phyloP scores from a whole-genome alignment of 2,888 invertebrate species.

The Panopea generosa region DNA sequence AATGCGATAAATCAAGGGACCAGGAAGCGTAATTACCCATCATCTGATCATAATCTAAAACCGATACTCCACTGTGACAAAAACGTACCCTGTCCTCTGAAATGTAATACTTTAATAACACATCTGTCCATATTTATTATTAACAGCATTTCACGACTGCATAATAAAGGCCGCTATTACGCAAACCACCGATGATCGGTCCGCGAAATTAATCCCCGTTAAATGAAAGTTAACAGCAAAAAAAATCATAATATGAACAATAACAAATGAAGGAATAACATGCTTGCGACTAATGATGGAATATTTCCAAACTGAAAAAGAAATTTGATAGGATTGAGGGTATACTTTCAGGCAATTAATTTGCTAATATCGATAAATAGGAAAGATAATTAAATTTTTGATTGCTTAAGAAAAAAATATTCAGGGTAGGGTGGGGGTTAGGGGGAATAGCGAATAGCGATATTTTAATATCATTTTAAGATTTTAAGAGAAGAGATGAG shows the following conservation, averaged over 20 bases:
- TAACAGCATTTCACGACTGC: slow-evolving; percentile 27
- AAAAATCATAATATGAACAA: slow-evolving; percentile 13
- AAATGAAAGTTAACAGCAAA: slow-evolving; percentile 27
- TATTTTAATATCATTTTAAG: too few species aligned
- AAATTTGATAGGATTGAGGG: too few species aligned
- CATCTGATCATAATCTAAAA: slow-evolving; percentile 22
- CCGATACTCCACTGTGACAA: slow-evolving; percentile 12
- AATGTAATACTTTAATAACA: slow-evolving; percentile 53
- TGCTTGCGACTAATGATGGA: background rate
- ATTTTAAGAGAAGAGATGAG: too few species aligned
- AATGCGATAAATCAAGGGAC: background rate
- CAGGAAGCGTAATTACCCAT: slow-evolving; percentile 42
- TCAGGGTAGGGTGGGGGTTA: too few species aligned
- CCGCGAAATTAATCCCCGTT: slow-evolving; percentile 32
- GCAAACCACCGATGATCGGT: slow-evolving; percentile 24
- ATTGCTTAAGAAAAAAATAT: too few species aligned
- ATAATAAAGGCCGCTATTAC: slow-evolving; percentile 38
- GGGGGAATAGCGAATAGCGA: too few species aligned
- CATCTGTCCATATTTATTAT: slow-evolving; percentile 48
- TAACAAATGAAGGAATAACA: slow-evolving; percentile 7
- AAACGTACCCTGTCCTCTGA: slow-evolving; percentile 11
- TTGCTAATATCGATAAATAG: too few species aligned
- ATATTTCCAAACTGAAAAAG: too few species aligned
- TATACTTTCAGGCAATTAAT: too few species aligned
- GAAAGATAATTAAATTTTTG: too few species aligned